A percentile compares a stretch with the other conserved stretches of the same genome.
phyloP scores from a whole-genome alignment of 2,888 invertebrate genomes.

The Pedicia rivosa region DNA sequence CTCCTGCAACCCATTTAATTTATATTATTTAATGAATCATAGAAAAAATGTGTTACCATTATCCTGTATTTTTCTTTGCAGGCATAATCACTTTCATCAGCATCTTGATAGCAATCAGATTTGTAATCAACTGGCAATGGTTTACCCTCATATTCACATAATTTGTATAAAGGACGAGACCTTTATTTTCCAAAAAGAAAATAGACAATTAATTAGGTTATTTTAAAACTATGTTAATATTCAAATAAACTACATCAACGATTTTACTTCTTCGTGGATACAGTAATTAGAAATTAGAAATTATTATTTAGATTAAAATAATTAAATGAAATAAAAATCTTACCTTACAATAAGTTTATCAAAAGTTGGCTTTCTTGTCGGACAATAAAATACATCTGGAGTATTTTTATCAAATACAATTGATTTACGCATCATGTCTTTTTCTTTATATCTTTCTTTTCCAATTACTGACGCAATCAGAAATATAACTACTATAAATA shows the following conservation, averaged over 20 bases:
- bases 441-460: constrained; percentile 29
- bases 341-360: constrained; percentile 55
- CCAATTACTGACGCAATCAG: constrained; percentile 1
- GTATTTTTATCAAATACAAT: constrained; percentile 66
- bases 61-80: constrained; percentile 68
- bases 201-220: too few relatives aligned
- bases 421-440: constrained; percentile 60
- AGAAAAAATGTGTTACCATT: constrained; percentile 44
- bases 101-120: constrained; percentile 64
- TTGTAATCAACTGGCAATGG: constrained; percentile 54
- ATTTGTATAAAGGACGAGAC: constrained; percentile 47
- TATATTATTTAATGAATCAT: too few relatives aligned
- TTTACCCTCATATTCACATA: constrained; percentile 58
- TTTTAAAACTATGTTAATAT: neutral
- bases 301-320: too few relatives aligned
- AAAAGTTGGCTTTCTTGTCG: constrained; percentile 58
- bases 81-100: constrained; percentile 62
- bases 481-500: too few relatives aligned
- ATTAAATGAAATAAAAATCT: too few relatives aligned
- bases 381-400: constrained; percentile 65
- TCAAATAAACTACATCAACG: too few relatives aligned
- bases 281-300: too few relatives aligned
- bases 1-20: too few relatives aligned
- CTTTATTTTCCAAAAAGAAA: too few relatives aligned
- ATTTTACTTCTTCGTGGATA: too few relatives aligned